Evolutionary conservation across 2,888 invertebrate genomes (phyloP), one percentile per base, ranked within the genome.

Genomic region (Timema cristinae): DNA sequence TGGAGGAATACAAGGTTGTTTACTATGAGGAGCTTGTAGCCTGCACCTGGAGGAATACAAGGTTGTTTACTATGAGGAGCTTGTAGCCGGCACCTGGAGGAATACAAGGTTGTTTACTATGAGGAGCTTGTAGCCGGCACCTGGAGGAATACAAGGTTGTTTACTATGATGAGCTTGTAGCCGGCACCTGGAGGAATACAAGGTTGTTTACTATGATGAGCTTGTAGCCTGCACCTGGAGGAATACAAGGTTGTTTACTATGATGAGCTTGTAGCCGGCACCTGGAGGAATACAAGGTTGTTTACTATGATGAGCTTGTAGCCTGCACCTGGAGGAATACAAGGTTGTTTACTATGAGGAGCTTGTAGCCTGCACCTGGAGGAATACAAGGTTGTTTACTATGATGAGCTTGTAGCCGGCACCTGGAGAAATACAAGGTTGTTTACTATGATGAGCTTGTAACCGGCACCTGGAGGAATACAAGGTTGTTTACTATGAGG

Each of bases 361-460:
- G 32, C 32, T 32, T 32, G 32, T 32, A 32, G 32, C 32, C 32
- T 2, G 32, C 32, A 32, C 32, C 4, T 32, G 32, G 32, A 32
- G 32, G 32, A 32, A 32, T 32, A 32, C 32, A 32, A 32, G 32
- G 1, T 32, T 32, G 1, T 91, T 92, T 15, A 88, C 88, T 74
- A 89, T 86, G 0, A 90, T 90, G 76, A 95, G 85, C 77, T 90
- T 90, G 82, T 95, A 95, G 0, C 95, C 95, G 48, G 91, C 90
- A 13, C 86, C 86, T 86, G 77, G 8, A 13, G 54, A 4, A 11
- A 54, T n/a, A 54, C 32, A 32, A 32, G 32, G 4, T 32, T 32
- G 32, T 32, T 32, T 32, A 32, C 32, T 32, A 32, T 32, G 32
- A 32, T 32, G 32, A 32, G 32, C 32, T 32, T 32, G 32, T 32